These are phyloP conservation scores for Elymnias hypermnestra DNA, from an alignment of 1,140 invertebrate species.

Conservation along the genomic window DNA sequence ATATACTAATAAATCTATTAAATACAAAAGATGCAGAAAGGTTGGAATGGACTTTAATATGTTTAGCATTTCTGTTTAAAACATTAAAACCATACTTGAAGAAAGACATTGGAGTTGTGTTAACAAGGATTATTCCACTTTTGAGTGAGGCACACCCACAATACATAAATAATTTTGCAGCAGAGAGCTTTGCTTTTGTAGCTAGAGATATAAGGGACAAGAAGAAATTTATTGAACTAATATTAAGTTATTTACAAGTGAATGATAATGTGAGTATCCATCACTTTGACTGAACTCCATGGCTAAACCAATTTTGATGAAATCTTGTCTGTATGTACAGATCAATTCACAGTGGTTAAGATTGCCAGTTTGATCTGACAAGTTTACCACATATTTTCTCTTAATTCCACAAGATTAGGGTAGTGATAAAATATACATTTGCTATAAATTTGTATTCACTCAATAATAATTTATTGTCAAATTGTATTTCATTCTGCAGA, in stretches of 20 bases:
- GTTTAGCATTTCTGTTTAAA: constrained; percentile 93
- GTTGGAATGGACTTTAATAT: constrained; percentile 88
- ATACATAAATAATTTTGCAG: constrained; percentile 94
- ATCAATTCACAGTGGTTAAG: too few relatives aligned
- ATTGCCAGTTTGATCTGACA: too few relatives aligned
- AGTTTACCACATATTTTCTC: too few relatives aligned
- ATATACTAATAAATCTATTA: constrained; percentile 83
- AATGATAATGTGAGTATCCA: constrained; percentile 81
- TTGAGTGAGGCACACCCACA: constrained; percentile 82
- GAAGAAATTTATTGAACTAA: constrained; percentile 82
- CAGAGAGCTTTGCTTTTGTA: constrained; percentile 95
- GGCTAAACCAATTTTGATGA: too few relatives aligned
- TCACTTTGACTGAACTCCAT: too few relatives aligned
- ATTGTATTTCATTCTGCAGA: too few relatives aligned
- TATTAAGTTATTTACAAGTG: constrained; percentile 81
- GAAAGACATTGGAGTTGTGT: constrained; percentile 85
- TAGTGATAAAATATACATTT: too few relatives aligned
- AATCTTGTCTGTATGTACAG: too few relatives aligned
- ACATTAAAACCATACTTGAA: constrained; percentile 89
- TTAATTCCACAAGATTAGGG: too few relatives aligned
- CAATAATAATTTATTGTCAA: too few relatives aligned
- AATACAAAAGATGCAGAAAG: constrained; percentile 87
- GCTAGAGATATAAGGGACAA: constrained; percentile 91
- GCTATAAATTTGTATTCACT: too few relatives aligned
- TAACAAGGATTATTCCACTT: constrained; percentile 85